Percentiles rank a stretch among this genome's conserved stretches.
phyloP scores from a whole-genome alignment of 35 echinoderm and acorn worm species.

The Heliocidaris tuberculata region DNA sequence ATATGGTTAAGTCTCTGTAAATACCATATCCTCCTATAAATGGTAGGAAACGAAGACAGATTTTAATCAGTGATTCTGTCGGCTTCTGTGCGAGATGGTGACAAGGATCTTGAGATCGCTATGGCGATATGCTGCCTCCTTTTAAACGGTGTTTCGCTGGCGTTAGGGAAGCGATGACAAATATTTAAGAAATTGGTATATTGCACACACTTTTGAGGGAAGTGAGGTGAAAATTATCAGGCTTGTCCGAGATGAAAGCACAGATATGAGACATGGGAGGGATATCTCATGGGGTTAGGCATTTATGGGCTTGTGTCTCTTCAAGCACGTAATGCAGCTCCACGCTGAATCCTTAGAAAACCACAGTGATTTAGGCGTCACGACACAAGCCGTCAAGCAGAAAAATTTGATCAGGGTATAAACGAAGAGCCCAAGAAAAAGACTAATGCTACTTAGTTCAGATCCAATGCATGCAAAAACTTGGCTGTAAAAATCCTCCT shows the following conservation, averaged over 20 bases:
- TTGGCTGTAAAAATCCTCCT: neutral
- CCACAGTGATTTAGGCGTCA: conserved; percentile 15
- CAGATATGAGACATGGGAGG: neutral
- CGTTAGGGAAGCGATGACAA: neutral
- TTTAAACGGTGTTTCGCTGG: neutral
- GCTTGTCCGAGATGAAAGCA: neutral
- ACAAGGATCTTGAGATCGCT: conserved; percentile 2
- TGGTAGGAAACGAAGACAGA: neutral
- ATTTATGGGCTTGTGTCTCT: neutral
- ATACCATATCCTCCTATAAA: conserved; percentile 12
- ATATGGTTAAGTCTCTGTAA: neutral
- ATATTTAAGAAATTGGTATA: neutral
- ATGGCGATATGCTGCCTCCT: neutral
- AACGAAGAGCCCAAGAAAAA: neutral
- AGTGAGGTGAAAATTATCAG: neutral
- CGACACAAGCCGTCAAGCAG: neutral
- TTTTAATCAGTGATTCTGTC: neutral
- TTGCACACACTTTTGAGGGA: neutral
- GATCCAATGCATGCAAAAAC: neutral
- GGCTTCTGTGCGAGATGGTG: conserved; percentile 2
- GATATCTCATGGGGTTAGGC: neutral
- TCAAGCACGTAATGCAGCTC: neutral
- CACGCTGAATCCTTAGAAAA: neutral
- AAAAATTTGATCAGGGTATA: neutral
- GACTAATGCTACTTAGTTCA: conserved; percentile 17